phyloP scores from a whole-genome alignment of 37 sponge, comb jelly and placozoan genomes.

The Corticium candelabrum region DNA sequence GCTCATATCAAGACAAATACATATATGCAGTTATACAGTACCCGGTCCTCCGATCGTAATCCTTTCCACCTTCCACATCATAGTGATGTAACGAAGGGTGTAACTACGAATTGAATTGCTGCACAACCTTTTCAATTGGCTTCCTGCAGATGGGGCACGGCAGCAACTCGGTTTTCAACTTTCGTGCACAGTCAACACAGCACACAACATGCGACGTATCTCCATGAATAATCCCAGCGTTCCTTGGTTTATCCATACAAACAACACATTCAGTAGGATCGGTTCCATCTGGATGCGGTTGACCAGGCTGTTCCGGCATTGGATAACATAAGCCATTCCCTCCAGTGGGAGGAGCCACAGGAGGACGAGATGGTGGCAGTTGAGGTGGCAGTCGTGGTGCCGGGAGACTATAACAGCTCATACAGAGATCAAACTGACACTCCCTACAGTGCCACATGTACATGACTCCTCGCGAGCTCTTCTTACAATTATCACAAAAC shows the following conservation, averaged over 20 bases:
- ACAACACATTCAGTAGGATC: background rate
- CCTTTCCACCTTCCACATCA: no score
- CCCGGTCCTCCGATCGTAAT: no score
- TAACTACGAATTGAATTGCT: background rate
- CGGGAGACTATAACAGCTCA: background rate
- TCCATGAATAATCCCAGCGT: conserved; percentile 7
- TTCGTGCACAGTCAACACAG: background rate
- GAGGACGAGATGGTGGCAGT: no score
- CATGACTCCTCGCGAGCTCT: background rate
- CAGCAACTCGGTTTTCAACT: background rate
- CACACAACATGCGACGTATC: conserved; percentile 1
- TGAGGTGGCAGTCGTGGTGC: background rate
- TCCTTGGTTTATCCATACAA: background rate
- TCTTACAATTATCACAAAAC: background rate
- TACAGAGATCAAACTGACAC: background rate
- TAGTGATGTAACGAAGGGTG: background rate
- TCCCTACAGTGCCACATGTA: conserved; percentile 9
- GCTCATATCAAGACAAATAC: no score
- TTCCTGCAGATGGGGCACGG: background rate
- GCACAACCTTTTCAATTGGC: background rate
- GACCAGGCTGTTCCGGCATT: background rate
- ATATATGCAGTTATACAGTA: no score
- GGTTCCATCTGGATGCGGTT: background rate
- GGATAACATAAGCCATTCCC: no score
- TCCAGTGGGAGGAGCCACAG: no score